Base-by-base conservation (phyloP, 1,140 invertebrate genomes). In the Euwallacea similis region DNA sequence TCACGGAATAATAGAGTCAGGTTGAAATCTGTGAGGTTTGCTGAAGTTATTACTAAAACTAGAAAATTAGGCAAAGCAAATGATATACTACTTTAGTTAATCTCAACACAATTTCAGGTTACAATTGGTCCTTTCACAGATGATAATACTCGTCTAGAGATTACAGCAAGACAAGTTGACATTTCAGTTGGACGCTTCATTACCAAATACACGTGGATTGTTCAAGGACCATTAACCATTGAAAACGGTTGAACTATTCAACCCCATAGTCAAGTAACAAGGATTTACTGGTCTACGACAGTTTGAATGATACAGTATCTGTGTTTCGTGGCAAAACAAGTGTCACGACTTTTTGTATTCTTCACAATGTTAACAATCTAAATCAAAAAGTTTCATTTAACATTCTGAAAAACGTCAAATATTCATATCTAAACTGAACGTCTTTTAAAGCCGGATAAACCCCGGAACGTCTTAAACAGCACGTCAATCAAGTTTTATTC, bases 201-300 rank as follows among this genome's bases (percentile, higher is more conserved):
- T 61, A 61, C 59, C 59, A 61, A 43, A 61, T 61, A 61, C 59
- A 61, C 59, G 59, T 61, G 59, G 59, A 8, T 11, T 61, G 21
- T 61, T 61, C 11, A 61, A 61, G 59, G 59, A 10, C 42, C 59
- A 16, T 61, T 61, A 16, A 61, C 11, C 59, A 61, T 61, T 11
- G 11, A 61, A 43, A 8, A 42, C 16, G 59, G 59, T 61, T 61
- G 42, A 61, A 43, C 59, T 61, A 61, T 61, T 61, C 21, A 33
- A 33, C 1, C 21, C 59, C 59, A n/a, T 61, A 61, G 59, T 43
- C 33, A 11, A 61, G 59, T 42, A 61, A 11, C 41, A 61, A 61
- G 59, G 16, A 43, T 16, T 61, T 61, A 43, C 21, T 33, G 21
- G 21, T 33, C 21, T 33, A 4, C 4, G 21, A 33, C 21, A 33